Percentiles rank a stretch among this genome's conserved stretches.
phyloP scores from a whole-genome alignment of 2,797 vertebrate species.

The Ctenopoma kingsleyae region DNA sequence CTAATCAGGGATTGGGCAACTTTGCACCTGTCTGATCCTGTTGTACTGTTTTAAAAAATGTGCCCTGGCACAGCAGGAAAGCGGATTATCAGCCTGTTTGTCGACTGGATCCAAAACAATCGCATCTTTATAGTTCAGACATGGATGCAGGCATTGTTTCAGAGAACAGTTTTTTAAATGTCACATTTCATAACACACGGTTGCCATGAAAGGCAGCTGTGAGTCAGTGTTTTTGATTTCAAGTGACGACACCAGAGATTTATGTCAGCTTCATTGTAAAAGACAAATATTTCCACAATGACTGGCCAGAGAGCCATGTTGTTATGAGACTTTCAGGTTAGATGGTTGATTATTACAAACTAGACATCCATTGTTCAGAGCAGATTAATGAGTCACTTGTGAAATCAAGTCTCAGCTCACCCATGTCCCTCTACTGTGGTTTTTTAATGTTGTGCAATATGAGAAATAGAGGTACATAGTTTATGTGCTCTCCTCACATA shows the following conservation, averaged over 20 bases:
- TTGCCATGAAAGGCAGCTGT: conserved; percentile 17
- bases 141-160: conserved; percentile 4
- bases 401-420: conserved; percentile 45
- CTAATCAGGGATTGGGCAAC: conserved; percentile 1
- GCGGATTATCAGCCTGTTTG: neutral
- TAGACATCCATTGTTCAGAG: conserved; percentile 10
- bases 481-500: conserved; percentile 34
- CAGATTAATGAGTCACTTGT: conserved; percentile 37
- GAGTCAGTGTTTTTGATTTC: conserved; percentile 46
- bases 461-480: conserved; percentile 36
- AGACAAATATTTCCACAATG: conserved; percentile 21
- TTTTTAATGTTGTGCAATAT: neutral
- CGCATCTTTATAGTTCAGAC: neutral
- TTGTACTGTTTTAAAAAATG: conserved; percentile 2
- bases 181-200: conserved; percentile 21
- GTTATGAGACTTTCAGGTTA: conserved; percentile 16
- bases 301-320: conserved; percentile 2
- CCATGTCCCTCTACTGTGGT: conserved; percentile 6
- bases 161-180: neutral
- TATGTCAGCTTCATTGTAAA: conserved; percentile 28
- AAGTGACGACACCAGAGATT: conserved; percentile 41
- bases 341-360: neutral
- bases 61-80: conserved; percentile 16
- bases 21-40: conserved; percentile 26
- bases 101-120: conserved; percentile 4